phyloP scores from a whole-genome alignment of 2,797 vertebrate genomes.

The Carapus acus region DNA sequence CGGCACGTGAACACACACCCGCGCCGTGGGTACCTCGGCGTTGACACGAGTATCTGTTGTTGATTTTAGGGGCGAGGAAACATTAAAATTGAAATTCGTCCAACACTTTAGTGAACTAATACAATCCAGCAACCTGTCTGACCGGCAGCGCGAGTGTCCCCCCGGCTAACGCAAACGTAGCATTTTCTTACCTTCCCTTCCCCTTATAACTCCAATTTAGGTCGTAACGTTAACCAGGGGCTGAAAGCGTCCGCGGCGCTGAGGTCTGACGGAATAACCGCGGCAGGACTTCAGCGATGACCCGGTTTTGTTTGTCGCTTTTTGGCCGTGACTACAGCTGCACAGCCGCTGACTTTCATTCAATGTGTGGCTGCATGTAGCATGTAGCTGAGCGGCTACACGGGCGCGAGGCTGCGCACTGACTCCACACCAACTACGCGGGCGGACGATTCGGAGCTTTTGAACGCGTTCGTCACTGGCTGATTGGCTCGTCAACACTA shows the following conservation, averaged over 20 bases:
- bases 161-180: conserved; percentile 41
- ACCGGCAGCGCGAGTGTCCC: conserved; percentile 50
- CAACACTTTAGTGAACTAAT: conserved; percentile 17
- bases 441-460: too few species aligned
- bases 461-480: too few species aligned
- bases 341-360: conserved; percentile 63
- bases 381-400: conserved; percentile 32
- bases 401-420: conserved; percentile 37
- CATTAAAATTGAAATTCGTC: not conserved
- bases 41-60: not conserved
- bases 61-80: not conserved
- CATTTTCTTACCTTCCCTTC: conserved; percentile 56
- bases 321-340: conserved; percentile 32
- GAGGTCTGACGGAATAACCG: conserved; percentile 2
- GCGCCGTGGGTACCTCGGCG: not conserved
- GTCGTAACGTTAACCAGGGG: conserved; percentile 14
- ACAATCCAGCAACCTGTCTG: conserved; percentile 63
- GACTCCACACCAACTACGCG: too few species aligned
- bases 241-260: not conserved
- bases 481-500: too few species aligned
- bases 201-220: conserved; percentile 34
- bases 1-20: not conserved
- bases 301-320: conserved; percentile 21
- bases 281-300: conserved; percentile 8
- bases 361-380: conserved; percentile 53